Evolutionary conservation across 2,797 vertebrate genomes (phyloP).

Genomic region (Atherinosoma microstoma): DNA sequence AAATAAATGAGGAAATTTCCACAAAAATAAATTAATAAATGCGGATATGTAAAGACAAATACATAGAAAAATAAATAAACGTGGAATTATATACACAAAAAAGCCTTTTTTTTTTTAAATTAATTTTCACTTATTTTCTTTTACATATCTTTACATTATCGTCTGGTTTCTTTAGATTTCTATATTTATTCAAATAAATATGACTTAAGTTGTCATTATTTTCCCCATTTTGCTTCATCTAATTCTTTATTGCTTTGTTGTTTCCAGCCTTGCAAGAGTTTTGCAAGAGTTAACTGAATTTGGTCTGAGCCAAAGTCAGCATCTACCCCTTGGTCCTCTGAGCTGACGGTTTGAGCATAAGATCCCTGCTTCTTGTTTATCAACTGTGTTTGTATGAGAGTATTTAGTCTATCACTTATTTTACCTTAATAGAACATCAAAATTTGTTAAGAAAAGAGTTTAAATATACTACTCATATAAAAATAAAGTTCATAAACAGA

Average conservation of each 20-base stretch:
- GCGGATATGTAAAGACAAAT: neutral
- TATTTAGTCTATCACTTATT: neutral
- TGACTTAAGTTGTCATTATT: neutral
- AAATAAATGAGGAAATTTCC: slow-evolving; percentile 1
- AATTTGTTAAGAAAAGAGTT: neutral
- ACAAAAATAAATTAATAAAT: slow-evolving; percentile 1
- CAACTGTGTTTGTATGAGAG: neutral
- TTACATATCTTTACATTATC: neutral
- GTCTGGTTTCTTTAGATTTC: neutral
- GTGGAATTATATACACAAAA: neutral
- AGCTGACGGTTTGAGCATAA: neutral
- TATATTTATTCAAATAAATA: neutral
- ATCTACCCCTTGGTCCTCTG: neutral
- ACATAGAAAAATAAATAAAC: neutral
- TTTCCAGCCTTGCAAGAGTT: neutral
- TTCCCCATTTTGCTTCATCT: neutral
- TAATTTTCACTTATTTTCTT: neutral
- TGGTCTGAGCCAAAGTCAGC: neutral
- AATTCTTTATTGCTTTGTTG: neutral
- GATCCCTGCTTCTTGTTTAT: no score
- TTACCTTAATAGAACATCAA: neutral
- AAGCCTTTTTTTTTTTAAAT: neutral
- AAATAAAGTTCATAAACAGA: neutral
- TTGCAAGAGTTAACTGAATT: no score
- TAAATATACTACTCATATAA: neutral